These are phyloP conservation scores for Tenodera sinensis DNA, from an alignment of 2,888 invertebrate genomes.

Conservation along the genomic window DNA sequence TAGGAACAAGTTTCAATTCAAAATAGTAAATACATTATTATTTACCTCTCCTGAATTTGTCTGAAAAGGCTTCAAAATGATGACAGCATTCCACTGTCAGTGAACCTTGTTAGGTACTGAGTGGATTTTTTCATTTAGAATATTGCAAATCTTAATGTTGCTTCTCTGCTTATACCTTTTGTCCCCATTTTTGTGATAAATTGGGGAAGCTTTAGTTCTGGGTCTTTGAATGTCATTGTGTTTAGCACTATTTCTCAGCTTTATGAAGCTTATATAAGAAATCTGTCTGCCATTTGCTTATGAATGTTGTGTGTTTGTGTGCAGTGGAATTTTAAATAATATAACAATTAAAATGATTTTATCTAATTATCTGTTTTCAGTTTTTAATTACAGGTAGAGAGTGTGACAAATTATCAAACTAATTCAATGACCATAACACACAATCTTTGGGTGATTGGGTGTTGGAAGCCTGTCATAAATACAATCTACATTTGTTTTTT, in stretches of 20 bases:
- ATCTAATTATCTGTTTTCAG: conserved; percentile 1
- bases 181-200: neutral
- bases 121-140: neutral
- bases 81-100: neutral
- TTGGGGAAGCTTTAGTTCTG: neutral
- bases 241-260: neutral
- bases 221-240: neutral
- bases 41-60: neutral
- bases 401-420: neutral
- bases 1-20: neutral
- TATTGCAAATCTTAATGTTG: neutral
- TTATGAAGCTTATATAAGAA: neutral
- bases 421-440: neutral
- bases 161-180: neutral
- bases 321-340: neutral
- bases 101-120: neutral
- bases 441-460: conserved; percentile 6
- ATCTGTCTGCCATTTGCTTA: neutral
- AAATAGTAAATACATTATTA: neutral
- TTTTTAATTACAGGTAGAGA: neutral
- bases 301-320: neutral
- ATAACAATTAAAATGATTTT: neutral
- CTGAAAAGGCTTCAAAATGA: neutral
- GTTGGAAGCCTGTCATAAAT: neutral
- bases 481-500: neutral